Percentiles rank a stretch among this genome's conserved stretches.
phyloP scores from a whole-genome alignment of 2,888 invertebrate genomes.

The Subacronicta megacephala region DNA sequence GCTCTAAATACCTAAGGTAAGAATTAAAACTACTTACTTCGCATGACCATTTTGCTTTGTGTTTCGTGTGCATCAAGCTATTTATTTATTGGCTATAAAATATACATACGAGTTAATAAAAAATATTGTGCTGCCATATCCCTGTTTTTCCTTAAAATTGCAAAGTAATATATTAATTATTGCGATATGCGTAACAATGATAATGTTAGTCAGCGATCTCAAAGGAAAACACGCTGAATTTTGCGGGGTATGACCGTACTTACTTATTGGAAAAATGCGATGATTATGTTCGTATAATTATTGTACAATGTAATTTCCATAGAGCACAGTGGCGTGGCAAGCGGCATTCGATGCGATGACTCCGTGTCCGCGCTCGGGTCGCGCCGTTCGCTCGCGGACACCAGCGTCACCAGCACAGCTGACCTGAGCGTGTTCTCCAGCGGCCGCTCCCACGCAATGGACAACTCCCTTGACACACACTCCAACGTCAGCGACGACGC shows the following conservation, averaged over 20 bases:
- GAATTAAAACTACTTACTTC: constrained; percentile 45
- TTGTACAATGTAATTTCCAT: constrained; percentile 28
- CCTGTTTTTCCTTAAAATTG: background rate
- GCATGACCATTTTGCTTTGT: constrained; percentile 53
- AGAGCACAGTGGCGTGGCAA: constrained; percentile 84
- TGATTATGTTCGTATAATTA: constrained; percentile 2
- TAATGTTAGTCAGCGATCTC: background rate
- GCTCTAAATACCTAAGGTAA: constrained; percentile 61
- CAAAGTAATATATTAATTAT: no score
- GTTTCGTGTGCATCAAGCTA: constrained; percentile 42
- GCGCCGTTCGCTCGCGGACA: constrained; percentile 94
- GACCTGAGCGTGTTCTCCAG: constrained; percentile 94
- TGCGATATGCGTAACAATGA: background rate
- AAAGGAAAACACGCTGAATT: background rate
- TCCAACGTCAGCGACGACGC: constrained; percentile 94
- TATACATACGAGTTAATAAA: no score
- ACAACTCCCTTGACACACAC: constrained; percentile 93
- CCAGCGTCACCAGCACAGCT: constrained; percentile 95
- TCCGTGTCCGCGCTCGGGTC: constrained; percentile 93
- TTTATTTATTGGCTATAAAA: constrained; percentile 26
- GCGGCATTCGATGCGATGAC: constrained; percentile 88
- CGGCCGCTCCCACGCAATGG: constrained; percentile 92
- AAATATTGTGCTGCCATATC: constrained; percentile 15
- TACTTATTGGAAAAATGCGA: background rate
- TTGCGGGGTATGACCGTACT: constrained; percentile 20